These are phyloP conservation scores for Leguminivora glycinivorella DNA, from an alignment of 1,140 invertebrate species.

Conservation along the genomic window DNA sequence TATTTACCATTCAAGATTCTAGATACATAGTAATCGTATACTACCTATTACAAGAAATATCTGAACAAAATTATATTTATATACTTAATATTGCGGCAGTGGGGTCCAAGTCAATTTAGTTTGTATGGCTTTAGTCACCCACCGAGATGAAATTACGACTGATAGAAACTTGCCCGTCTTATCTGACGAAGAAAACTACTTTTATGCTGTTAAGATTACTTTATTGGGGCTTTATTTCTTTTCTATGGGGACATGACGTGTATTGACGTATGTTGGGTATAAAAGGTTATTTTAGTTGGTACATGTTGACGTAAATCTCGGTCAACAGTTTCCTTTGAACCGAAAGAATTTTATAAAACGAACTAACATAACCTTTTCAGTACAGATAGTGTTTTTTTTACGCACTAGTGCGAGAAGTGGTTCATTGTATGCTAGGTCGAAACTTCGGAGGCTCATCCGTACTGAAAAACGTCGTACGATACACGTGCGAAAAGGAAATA, in stretches of 20 bases:
- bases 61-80: not conserved
- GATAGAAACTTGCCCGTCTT: conserved; percentile 24
- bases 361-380: too few relatives aligned
- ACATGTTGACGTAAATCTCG: too few relatives aligned
- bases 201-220: conserved; percentile 22
- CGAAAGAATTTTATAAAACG: too few relatives aligned
- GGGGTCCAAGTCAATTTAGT: conserved; percentile 22
- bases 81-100: not conserved
- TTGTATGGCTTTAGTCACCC: conserved; percentile 25
- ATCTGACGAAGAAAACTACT: conserved; percentile 19
- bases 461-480: too few relatives aligned
- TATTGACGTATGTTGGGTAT: not conserved
- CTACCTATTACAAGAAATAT: not conserved
- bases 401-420: too few relatives aligned
- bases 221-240: conserved; percentile 23
- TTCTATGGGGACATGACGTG: not conserved
- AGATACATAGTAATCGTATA: not conserved
- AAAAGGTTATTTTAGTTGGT: too few relatives aligned
- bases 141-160: conserved; percentile 25
- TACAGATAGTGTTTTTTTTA: too few relatives aligned
- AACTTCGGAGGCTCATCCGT: too few relatives aligned
- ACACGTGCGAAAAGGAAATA: too few relatives aligned
- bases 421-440: too few relatives aligned
- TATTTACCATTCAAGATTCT: not conserved
- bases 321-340: too few relatives aligned